Evolutionary conservation across 2,888 invertebrate species (phyloP), one percentile per base, ranked within the genome.

Genomic region (Dryococelus australis): DNA sequence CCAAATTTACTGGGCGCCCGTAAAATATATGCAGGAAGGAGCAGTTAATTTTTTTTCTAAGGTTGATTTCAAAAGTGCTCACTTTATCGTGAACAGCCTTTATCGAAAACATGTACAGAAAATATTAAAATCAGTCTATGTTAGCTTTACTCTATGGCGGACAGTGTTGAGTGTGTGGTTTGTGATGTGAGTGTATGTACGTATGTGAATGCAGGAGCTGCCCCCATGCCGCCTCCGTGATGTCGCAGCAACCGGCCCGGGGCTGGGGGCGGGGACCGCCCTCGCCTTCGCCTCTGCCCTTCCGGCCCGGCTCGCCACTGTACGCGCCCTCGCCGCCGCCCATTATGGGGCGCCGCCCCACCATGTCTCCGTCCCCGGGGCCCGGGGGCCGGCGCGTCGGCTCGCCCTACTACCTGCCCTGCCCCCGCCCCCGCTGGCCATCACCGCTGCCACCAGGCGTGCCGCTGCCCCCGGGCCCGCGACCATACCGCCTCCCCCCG

Each of bases 271-370:
- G 87, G 35, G 84, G n/a, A 84, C 88, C 87, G 86, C 84, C 86
- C 47, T 86, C 89, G 90, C 84, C 93, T 91, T 88, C 92, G 93
- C 80, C 92, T 93, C 92, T 93, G 93, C n/a, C 95, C 90, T 96
- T 95, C 92, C 95, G 96, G 65, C 95, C 96, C 53, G 95, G 96
- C 24, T 96, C 96, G 78, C 96, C 97, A 85, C 43, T 83, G 43
- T 96, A 96, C 94, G 95, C 95, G 13, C 95, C 96, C 0, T 95
- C 96, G 90, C 96, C 96, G 0, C 96, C 96, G n/a, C 89, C 89
- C 53, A 88, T 89, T 94, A 91, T 89, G 91, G 90, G 90, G 91
- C 91, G 91, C 93, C 92, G 92, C 93, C 92, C 92, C 94, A 85
- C 88, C 43, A 85, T 86, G 89, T 87, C 86, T 35, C 88, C 88